These are phyloP conservation scores for Ylistrum balloti DNA, from an alignment of 1,140 invertebrate species.

Conservation along the genomic window DNA sequence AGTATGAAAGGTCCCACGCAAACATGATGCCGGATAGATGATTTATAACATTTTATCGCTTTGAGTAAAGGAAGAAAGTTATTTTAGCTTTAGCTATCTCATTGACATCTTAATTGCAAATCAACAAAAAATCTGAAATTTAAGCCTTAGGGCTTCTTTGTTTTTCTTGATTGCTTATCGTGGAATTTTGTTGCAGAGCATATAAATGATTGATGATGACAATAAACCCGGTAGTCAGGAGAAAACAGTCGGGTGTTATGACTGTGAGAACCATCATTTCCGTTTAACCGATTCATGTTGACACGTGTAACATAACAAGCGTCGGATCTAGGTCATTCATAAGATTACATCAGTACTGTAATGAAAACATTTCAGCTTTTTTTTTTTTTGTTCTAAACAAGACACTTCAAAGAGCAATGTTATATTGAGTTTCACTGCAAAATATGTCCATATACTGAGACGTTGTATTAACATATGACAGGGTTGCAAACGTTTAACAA, in stretches of 20 bases:
- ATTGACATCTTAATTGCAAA: not conserved
- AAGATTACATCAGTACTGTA: not conserved
- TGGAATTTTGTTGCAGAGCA: not conserved
- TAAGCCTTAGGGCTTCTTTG: not conserved
- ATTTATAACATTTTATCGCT: not conserved
- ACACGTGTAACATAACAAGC: not conserved
- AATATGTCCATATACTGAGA: not conserved
- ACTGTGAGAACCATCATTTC: not conserved
- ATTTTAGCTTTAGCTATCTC: not conserved
- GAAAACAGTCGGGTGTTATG: not conserved
- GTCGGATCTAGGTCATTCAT: not conserved
- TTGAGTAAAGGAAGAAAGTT: not conserved
- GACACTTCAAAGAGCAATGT: not conserved
- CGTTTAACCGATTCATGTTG: not conserved
- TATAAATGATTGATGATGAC: not conserved
- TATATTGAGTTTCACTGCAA: not conserved
- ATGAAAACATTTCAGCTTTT: not conserved
- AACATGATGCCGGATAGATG: not conserved
- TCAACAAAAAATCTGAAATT: not conserved
- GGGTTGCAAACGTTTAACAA: no score
- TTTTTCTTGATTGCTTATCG: not conserved
- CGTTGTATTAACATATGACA: not conserved
- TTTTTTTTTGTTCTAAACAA: not conserved
- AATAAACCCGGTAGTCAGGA: not conserved
- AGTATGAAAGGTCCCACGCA: not conserved